These are phyloP conservation scores for Meriones unguiculatus DNA, from an alignment of 2,113 vertebrate genomes.

Conservation along the genomic window DNA sequence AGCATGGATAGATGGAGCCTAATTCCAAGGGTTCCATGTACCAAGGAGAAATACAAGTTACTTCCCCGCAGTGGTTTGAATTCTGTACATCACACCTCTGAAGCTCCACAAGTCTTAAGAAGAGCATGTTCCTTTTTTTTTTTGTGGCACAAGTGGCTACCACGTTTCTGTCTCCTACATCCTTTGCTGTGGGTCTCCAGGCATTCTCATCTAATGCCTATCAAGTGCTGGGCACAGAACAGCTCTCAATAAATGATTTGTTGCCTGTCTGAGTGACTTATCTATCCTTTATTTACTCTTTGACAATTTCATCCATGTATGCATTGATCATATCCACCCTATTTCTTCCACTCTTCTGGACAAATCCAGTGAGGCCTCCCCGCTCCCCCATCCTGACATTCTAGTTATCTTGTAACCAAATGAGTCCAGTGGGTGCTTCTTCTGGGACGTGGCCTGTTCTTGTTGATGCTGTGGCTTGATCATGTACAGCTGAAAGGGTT, in stretches of 20 bases:
- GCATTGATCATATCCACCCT: background rate
- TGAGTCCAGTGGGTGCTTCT: background rate
- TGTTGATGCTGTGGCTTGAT: background rate
- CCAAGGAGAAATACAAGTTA: background rate
- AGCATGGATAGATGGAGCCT: background rate
- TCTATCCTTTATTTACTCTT: background rate
- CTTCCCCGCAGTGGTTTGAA: background rate
- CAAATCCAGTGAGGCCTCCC: background rate
- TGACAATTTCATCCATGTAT: background rate
- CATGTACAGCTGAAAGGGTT: background rate
- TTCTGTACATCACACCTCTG: background rate
- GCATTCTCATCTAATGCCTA: rapidly evolving
- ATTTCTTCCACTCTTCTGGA: background rate
- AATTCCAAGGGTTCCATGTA: background rate
- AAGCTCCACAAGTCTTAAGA: background rate
- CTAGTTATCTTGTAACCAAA: background rate
- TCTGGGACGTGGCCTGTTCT: background rate
- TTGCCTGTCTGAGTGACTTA: background rate
- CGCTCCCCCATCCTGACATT: too few relatives aligned
- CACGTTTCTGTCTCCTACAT: background rate
- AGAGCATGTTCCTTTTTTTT: too few relatives aligned
- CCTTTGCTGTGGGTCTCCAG: rapidly evolving
- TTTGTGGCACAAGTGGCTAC: background rate
- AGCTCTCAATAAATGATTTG: background rate
- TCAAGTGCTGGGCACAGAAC: background rate